Conservation (phyloP, 2,113 vertebrate genomes). For the Alethe castanea region DNA sequence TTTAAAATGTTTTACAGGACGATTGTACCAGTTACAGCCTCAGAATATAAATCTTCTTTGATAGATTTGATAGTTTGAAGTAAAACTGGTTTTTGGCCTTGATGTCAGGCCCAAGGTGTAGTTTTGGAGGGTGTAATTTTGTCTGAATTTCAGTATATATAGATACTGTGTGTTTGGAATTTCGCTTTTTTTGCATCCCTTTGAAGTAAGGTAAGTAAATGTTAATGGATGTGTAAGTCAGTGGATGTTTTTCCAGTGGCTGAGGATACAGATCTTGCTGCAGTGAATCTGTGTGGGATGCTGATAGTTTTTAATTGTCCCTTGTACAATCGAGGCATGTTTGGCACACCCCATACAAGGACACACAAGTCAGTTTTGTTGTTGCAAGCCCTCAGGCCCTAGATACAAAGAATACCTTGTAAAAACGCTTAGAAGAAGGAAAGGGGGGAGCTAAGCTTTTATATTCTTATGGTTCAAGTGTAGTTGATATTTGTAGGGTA, state of each 20-base stretch:
- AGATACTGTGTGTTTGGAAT: not conserved
- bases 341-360: not conserved
- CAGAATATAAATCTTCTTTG: not conserved
- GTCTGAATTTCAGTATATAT: not conserved
- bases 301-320: not conserved
- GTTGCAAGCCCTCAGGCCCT: not conserved
- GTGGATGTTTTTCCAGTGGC: not conserved
- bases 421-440: not conserved
- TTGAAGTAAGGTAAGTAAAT: not conserved
- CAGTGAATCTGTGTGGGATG: not conserved
- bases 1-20: not conserved
- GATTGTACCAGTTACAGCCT: fast-evolving
- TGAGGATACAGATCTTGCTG: not conserved
- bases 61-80: not conserved
- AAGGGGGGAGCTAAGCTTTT: not conserved
- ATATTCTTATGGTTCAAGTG: not conserved
- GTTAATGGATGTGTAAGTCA: not conserved
- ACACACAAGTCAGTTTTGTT: not conserved
- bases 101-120: not conserved
- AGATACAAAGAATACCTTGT: not conserved
- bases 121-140: not conserved
- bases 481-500: not conserved
- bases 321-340: not conserved
- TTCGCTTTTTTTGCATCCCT: not conserved
- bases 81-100: not conserved